Base-by-base conservation (phyloP, 2,888 invertebrate species). In the Pachliopta kotzebuea region DNA sequence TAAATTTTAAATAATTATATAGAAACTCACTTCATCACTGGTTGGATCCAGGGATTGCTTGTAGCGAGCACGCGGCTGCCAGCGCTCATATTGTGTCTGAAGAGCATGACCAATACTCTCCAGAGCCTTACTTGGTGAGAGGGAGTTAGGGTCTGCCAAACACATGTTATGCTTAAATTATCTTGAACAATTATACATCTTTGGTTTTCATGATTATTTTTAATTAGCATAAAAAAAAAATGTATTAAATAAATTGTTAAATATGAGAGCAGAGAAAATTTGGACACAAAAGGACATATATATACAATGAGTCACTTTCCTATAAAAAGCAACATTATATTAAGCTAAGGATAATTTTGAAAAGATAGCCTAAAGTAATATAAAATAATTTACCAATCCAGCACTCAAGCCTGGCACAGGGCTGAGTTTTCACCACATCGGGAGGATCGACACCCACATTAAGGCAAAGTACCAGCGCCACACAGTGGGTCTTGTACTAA, bases 371-470 rank as follows among this genome's bases (percentile, higher is more conserved):
- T 14, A 37, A 14, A 2, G 37, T 6, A 45, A 56, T 50, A 50
- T 49, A 50, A 50, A 56, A 55, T 18, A 20, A 77, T 87, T 85
- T 92, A 98, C 97, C 98, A 76, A 98, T 97, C 99, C 99, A 99
- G 81, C 98, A 98, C 83, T 99, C 98, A 20, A 98, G 91, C 11
- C 98, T 93, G 0, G 99, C 98, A 86, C 99, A 98, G 0, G 99
- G 99, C 78, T 98, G 97, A 4, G 98, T 98, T 89, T 99, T 99
- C 45, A 98, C 96, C 63, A 99, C 95, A 85, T 99, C 99, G 0
- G 99, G 99, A 2, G 99, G 99, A 87, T 99, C 99, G 23, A 99
- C 99, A n/a, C 99, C 99, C 63, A 99, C 97, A 88, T 99, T 99
- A 52, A 99, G 93, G 86, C 99, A 99, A 55, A 99, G 90, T 31